Conservation (phyloP, 30 jellyfish, hydroid and myxozoan species). For the Cassiopea xamachana region DNA sequence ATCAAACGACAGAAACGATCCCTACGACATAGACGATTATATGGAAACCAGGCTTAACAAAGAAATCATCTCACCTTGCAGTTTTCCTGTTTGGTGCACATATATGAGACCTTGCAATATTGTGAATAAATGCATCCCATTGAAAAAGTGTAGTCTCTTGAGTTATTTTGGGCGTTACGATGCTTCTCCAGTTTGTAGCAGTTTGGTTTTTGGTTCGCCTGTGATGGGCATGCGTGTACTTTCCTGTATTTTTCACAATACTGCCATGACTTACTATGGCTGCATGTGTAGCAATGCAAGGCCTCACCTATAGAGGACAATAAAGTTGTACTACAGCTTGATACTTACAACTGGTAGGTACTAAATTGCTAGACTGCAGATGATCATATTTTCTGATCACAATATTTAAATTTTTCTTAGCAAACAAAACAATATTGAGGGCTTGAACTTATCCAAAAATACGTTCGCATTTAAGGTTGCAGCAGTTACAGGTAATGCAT, state of each 20-base stretch:
- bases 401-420: no score
- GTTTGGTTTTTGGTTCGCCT: neutral
- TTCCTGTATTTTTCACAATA: constrained; percentile 12
- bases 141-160: constrained; percentile 34
- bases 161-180: constrained; percentile 15
- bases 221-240: neutral
- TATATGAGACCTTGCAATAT: constrained; percentile 27
- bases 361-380: no score
- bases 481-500: no score
- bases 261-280: constrained; percentile 45
- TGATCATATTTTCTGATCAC: no score
- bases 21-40: no score
- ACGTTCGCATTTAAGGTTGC: no score
- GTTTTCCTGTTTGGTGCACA: constrained; percentile 17
- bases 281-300: constrained; percentile 35
- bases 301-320: neutral
- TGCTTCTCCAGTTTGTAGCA: constrained; percentile 39
- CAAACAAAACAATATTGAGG: no score
- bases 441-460: no score
- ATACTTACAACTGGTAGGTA: no score
- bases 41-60: no score
- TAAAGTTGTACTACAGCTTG: no score
- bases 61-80: constrained; percentile 11
- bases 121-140: constrained; percentile 27
- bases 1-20: no score